These are phyloP conservation scores for Nanger granti DNA, from an alignment of 2,113 vertebrate species.

Conservation along the genomic window DNA sequence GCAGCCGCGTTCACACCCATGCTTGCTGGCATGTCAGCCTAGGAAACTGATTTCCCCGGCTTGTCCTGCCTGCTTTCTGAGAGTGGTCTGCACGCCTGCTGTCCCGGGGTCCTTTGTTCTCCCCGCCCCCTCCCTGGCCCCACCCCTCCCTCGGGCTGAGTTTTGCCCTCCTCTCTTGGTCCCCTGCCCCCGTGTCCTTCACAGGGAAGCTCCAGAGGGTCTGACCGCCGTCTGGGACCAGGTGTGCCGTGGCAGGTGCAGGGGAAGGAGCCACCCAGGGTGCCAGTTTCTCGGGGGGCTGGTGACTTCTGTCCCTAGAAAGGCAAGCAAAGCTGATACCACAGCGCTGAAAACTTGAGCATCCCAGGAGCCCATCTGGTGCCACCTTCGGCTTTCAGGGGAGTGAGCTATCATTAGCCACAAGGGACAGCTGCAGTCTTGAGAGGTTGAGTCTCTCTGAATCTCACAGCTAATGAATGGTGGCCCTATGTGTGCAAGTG, in stretches of 20 bases:
- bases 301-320: not conserved
- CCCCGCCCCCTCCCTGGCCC: not conserved
- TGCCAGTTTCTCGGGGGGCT: not conserved
- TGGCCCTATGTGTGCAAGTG: not conserved
- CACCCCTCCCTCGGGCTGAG: not conserved
- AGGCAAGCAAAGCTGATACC: not conserved
- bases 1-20: not conserved
- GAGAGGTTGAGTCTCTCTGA: not conserved
- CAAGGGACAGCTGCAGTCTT: not conserved
- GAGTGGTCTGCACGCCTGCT: not conserved
- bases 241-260: not conserved
- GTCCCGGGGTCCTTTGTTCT: not conserved
- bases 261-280: not conserved
- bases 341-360: not conserved
- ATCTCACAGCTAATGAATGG: not conserved
- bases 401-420: not conserved
- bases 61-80: not conserved
- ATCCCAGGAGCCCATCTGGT: not conserved
- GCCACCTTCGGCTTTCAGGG: not conserved
- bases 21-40: not conserved
- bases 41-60: slow-evolving; percentile 17
- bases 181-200: not conserved
- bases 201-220: not conserved
- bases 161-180: not conserved
- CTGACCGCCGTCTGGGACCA: not conserved